phyloP scores from a whole-genome alignment of 2,797 vertebrate species.

The Leptodactylus fallax region DNA sequence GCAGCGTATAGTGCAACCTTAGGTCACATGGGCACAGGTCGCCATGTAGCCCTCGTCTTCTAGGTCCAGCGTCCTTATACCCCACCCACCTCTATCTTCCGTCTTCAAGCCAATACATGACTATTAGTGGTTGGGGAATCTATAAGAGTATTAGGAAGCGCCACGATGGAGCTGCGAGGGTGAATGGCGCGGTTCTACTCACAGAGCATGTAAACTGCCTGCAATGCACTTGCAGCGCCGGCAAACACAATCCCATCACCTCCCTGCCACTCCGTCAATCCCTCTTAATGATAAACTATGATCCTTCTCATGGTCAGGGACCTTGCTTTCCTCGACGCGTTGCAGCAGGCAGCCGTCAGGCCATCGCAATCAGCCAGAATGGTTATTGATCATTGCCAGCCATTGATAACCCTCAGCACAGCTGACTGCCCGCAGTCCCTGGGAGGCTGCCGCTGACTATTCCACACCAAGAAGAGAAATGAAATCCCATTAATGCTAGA shows the following conservation, averaged over 20 bases:
- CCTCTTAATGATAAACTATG: conserved; percentile 58
- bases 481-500: conserved; percentile 61
- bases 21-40: no score
- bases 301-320: conserved; percentile 42
- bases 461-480: conserved; percentile 51
- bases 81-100: not conserved
- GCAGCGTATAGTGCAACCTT: no score
- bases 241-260: conserved; percentile 37
- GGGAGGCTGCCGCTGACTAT: conserved; percentile 41
- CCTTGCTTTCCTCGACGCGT: conserved; percentile 42
- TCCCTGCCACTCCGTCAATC: conserved; percentile 42
- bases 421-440: conserved; percentile 58
- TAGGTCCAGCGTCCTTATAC: no score
- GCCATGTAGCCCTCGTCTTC: no score
- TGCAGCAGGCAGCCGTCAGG: conserved; percentile 60
- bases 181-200: not conserved
- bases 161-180: not conserved
- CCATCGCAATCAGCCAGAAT: conserved; percentile 51
- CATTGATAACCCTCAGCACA: conserved; percentile 58
- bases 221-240: not conserved
- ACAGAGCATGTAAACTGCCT: conserved; percentile 27
- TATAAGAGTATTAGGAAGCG: conserved; percentile 10
- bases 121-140: not conserved
- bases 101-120: not conserved
- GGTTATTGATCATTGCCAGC: conserved; percentile 61